Conservation (phyloP, 2,888 invertebrate genomes). For the Pristionchus japonicus region DNA sequence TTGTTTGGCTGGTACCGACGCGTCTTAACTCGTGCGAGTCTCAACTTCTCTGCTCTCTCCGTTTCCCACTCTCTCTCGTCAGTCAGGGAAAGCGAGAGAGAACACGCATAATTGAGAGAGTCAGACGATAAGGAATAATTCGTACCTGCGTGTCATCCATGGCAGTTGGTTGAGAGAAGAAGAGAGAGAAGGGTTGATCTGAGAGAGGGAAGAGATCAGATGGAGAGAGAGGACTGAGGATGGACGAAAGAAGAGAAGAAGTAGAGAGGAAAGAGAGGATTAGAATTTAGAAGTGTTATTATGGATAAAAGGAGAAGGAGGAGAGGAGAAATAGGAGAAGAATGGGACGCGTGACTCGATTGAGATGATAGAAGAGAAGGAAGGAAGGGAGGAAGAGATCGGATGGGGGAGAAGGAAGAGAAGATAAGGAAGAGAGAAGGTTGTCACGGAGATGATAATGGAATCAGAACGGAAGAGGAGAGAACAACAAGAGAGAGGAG, state of each 20-base stretch:
- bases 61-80: too few species aligned
- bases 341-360: too few species aligned
- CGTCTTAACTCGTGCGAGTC: neutral
- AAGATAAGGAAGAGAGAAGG: neutral
- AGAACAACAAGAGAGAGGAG: conserved; percentile 20
- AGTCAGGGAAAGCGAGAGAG: neutral
- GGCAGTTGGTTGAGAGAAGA: conserved; percentile 25
- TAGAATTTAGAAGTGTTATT: neutral
- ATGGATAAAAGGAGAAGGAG: neutral
- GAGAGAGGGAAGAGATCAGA: conserved; percentile 15
- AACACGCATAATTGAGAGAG: neutral
- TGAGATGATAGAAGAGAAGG: neutral
- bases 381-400: neutral
- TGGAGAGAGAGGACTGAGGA: neutral
- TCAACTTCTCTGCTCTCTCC: neutral
- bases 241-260: neutral
- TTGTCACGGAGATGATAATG: conserved; percentile 12
- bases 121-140: neutral
- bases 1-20: neutral
- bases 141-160: conserved; percentile 40
- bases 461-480: neutral
- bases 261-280: neutral
- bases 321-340: neutral
- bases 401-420: neutral
- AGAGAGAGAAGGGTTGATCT: neutral